Base-by-base conservation (phyloP, 2,797 vertebrate species). In the Cercopithecus diana region DNA sequence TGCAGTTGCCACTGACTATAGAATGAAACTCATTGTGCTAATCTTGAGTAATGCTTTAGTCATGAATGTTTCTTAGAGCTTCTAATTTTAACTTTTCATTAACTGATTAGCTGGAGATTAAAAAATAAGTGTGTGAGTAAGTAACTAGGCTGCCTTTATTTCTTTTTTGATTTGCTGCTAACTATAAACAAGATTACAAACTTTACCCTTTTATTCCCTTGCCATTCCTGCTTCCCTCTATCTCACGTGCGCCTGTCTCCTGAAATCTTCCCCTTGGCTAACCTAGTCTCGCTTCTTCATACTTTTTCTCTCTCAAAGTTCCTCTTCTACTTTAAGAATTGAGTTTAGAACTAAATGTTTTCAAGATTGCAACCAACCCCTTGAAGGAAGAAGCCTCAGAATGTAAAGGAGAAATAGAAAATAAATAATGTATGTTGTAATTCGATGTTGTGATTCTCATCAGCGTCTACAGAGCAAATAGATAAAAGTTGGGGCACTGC, bases 391-490 rank as follows among this genome's bases (percentile, higher is more conserved):
- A 93, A 91, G n/a, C 26, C 90, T 77, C 19, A 67, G 79, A 79
- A 93, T 94, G 86, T 87, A 93, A 97, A 97, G 33, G 67, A 48
- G 88, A 97, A 98, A 97, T 96, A 50, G 50, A 97, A 96, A 96
- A 96, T 97, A 96, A 97, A 97, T 97, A 97, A 97, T 96, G 73
- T 88, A 97, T 91, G 48, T 75, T 89, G 75, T 90, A 96, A 97
- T 98, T 93, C 91, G 61, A 84, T 95, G 75, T 87, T 95, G 28
- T 94, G 97, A 97, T 97, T 97, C 79, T 96, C 95, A 76, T 89
- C 91, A 82, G 80, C 48, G 8, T 72, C 43, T 13, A 64, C 45
- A 33, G 81, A 95, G 43, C 19, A 92, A 87, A 92, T 41, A 83
- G 17, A 75, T 41, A 43, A 90, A 92, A 84, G 48, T 28, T 3